Evolutionary conservation across 2,113 vertebrate species (phyloP).

Genomic region (Chrysemys picta): DNA sequence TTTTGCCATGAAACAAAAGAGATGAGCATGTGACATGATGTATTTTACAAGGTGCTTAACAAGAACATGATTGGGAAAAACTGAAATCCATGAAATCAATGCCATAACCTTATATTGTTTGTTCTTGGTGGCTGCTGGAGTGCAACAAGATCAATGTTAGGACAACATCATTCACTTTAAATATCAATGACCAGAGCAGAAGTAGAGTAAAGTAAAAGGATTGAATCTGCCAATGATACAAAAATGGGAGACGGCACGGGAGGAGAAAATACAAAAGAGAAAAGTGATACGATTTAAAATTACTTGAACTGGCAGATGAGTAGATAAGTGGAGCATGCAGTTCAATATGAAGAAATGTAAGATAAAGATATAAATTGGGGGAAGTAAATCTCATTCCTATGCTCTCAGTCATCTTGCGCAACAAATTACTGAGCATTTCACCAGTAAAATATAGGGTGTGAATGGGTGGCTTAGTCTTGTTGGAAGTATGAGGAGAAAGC

Average conservation of each 20-base stretch:
- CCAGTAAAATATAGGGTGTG: not conserved
- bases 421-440: not conserved
- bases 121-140: constrained; percentile 67
- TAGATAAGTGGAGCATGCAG: not conserved
- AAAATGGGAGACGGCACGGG: not conserved
- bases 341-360: not conserved
- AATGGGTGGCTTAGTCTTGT: not conserved
- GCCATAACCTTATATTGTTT: constrained; percentile 75
- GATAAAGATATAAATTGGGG: not conserved
- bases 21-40: constrained; percentile 37
- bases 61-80: constrained; percentile 67
- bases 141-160: constrained; percentile 70
- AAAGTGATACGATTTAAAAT: not conserved
- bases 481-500: not conserved
- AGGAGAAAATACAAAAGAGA: not conserved
- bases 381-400: accelerated
- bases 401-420: not conserved
- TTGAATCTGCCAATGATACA: constrained; percentile 4
- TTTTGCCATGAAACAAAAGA: not conserved
- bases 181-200: constrained; percentile 70
- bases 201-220: constrained; percentile 10
- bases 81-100: constrained; percentile 77
- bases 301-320: not conserved
- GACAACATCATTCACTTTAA: constrained; percentile 71
- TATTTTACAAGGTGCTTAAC: constrained; percentile 73